Base-by-base conservation (phyloP, 2,888 invertebrate genomes). In the Trichopoda pennipes region DNA sequence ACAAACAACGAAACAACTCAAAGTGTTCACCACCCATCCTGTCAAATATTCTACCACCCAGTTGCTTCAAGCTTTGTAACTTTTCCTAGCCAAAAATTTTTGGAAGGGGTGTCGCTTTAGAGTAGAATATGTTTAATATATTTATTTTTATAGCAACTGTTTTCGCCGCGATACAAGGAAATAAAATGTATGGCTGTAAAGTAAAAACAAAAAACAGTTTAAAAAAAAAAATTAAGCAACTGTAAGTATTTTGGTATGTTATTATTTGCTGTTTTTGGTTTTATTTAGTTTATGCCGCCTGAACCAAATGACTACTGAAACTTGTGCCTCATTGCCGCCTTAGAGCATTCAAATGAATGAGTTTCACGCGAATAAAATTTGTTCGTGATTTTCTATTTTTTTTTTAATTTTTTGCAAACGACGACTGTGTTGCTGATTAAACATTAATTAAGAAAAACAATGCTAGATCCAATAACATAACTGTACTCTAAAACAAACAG, bases 391-490 rank as follows among this genome's bases (percentile, higher is more conserved):
- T 19, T 74, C 69, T 23, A 14, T 38, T 47, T 44, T 44, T 44
- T 53, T 35, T 78, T 64, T 64, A 55, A 58, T 51, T 82, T 70
- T 81, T 70, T 44, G 72, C 81, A 73, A 77, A 74, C 63, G 63
- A 81, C 73, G 79, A 82, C 72, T 79, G 89, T 87, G 87, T 86
- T 88, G 88, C 90, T 90, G 90, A 91, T 91, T 91, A 91, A 91
- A 91, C 91, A 90, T 91, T 91, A 91, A 91, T 91, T 91, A 91
- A 90, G 90, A 89, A 88, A 90, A 91, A 89, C 89, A 89, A 89
- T 89, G 89, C 88, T 87, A 70, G 63, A 76, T 60, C 70, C 23
- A 81, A 75, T 44, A 77, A 66, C 81, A 80, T 61, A 82, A 79
- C 82, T 82, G 82, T 82, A 82, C 82, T 66, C 14, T 47, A 17